These are phyloP conservation scores for Gambusia affinis DNA, from an alignment of 2,113 vertebrate species.

Conservation along the genomic window DNA sequence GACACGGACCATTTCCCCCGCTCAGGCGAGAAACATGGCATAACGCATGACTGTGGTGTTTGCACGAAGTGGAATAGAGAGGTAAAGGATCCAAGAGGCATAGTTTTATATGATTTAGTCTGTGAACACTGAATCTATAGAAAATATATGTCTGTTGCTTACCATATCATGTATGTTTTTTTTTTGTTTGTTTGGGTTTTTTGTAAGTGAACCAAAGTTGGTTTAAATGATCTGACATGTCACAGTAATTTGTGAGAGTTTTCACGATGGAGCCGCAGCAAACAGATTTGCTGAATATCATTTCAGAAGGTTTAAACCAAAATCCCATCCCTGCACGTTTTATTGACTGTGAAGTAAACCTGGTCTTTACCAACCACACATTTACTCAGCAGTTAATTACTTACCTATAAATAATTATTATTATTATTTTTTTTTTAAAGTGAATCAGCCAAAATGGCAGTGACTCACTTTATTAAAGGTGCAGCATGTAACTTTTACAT, in stretches of 20 bases:
- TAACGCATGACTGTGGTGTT: constrained; percentile 39
- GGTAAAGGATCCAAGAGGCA: constrained; percentile 31
- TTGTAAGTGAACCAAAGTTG: neutral
- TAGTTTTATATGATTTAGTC: constrained; percentile 47
- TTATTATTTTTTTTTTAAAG: no score
- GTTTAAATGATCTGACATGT: neutral
- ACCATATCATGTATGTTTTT: constrained; percentile 3
- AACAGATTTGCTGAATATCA: constrained; percentile 12
- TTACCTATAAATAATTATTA: no score
- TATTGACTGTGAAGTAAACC: constrained; percentile 4
- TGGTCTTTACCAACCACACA: neutral
- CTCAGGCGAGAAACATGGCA: constrained; percentile 56
- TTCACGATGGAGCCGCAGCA: no score
- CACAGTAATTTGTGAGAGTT: neutral
- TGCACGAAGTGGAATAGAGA: constrained; percentile 30
- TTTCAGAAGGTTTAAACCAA: constrained; percentile 26
- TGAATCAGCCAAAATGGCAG: no score
- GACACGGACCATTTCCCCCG: constrained; percentile 64
- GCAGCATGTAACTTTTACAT: no score
- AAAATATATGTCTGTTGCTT: constrained; percentile 11
- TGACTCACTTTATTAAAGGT: no score
- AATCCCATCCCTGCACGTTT: constrained; percentile 6
- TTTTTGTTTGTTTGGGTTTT: no score
- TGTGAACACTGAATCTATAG: constrained; percentile 3
- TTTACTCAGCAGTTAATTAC: neutral